phyloP scores from a whole-genome alignment of 2,113 vertebrate genomes.

The Cyphomyrus discorhynchus region DNA sequence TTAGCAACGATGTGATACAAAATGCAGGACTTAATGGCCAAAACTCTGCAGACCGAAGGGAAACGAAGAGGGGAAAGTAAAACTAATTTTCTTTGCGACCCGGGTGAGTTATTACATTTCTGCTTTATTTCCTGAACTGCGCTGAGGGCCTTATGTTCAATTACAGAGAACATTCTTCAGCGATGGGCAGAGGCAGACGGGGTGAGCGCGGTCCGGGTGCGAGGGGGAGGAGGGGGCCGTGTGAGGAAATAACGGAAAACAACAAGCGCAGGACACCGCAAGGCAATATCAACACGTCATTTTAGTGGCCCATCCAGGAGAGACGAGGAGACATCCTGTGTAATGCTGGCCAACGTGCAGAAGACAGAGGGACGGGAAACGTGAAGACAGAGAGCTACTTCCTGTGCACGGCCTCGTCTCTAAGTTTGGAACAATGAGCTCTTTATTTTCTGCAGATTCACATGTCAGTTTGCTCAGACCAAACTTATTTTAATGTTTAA shows the following conservation, averaged over 20 bases:
- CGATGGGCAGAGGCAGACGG: conserved; percentile 3
- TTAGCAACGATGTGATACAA: conserved; percentile 18
- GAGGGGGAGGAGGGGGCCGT: neutral
- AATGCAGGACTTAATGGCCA: neutral
- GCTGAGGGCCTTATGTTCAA: conserved; percentile 59
- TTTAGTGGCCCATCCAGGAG: conserved; percentile 33
- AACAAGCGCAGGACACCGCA: conserved; percentile 33
- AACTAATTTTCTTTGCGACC: conserved; percentile 41
- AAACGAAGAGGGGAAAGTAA: conserved; percentile 34
- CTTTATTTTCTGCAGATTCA: neutral
- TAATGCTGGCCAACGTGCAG: neutral
- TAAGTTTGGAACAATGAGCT: neutral
- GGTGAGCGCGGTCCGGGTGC: neutral
- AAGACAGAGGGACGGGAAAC: neutral
- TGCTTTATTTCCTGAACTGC: conserved; percentile 49
- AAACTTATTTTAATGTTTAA: neutral
- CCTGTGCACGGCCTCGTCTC: neutral
- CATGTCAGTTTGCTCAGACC: neutral
- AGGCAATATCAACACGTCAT: conserved; percentile 55
- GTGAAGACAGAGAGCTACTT: neutral
- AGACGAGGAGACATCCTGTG: neutral
- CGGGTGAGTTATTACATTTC: conserved; percentile 44
- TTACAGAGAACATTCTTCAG: conserved; percentile 56
- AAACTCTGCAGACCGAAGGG: neutral
- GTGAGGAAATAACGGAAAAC: conserved; percentile 21